A percentile compares a stretch with the other conserved stretches of the same genome.
These are phyloP conservation scores for Camptogramma bilineatum DNA, from an alignment of 2,888 invertebrate species.

Conservation along the genomic window DNA sequence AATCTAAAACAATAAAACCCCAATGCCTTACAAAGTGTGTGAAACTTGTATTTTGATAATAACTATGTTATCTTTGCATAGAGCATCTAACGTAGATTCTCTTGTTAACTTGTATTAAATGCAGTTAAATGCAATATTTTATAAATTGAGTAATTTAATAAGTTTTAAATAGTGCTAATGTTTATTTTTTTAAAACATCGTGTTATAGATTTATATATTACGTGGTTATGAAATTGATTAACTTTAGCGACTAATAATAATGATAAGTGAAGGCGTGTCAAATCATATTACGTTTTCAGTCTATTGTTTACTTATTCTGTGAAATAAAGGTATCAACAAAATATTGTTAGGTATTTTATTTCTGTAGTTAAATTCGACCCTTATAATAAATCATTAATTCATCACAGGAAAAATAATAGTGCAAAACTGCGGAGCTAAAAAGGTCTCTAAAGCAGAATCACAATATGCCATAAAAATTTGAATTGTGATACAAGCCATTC, in stretches of 20 bases:
- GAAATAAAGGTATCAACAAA: constrained; percentile 80
- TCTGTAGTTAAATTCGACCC: background rate
- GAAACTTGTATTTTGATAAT: constrained; percentile 83
- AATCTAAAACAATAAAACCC: constrained; percentile 77
- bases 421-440: background rate
- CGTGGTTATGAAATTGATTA: constrained; percentile 82
- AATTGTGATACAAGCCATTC: no score
- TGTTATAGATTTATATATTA: constrained; percentile 83
- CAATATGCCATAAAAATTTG: no score
- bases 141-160: constrained; percentile 84
- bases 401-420: background rate
- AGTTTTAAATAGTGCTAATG: constrained; percentile 84
- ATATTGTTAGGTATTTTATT: constrained; percentile 48
- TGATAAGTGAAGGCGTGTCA: constrained; percentile 82
- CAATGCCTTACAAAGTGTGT: constrained; percentile 81
- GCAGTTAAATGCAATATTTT: constrained; percentile 86
- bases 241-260: constrained; percentile 75
- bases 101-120: constrained; percentile 85
- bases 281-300: constrained; percentile 84
- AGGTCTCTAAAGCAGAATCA: background rate
- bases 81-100: constrained; percentile 73
- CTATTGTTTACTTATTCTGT: constrained; percentile 83
- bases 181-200: constrained; percentile 83
- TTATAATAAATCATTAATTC: no score
- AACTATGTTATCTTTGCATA: constrained; percentile 78